Base-by-base conservation (phyloP, 2,797 vertebrate genomes). In the Myotis myotis region DNA sequence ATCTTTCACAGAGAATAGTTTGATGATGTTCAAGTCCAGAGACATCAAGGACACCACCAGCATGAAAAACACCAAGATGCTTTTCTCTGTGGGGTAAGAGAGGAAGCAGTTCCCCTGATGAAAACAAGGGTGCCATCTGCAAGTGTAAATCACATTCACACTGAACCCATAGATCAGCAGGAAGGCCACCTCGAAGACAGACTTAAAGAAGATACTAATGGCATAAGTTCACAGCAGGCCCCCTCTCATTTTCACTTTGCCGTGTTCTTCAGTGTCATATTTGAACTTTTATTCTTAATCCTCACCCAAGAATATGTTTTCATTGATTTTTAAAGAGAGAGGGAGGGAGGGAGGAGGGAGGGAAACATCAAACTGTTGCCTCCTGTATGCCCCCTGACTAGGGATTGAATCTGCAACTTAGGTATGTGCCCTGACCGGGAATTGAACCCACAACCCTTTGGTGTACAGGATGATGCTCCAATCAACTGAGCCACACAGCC, bases 11-110 rank as follows among this genome's bases (percentile, higher is more conserved):
- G 98, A 99, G 98, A 99, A 99, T 30, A 99, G 98, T 98, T 99
- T 99, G 0, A 99, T 98, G 96, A 99, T 96, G n/a, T 99, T 99
- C 97, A 99, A 98, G 83, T 98, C 90, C 92, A 99, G 98, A 47
- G 99, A 99, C 25, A 99, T 98, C 93, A 99, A 98, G 1, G 99
- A 99, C 51, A 99, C 99, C 71, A 99, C 99, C 97, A 99, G 97
- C 99, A 99, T 99, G 98, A 99, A 99, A 96, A 99, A 98, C 96
- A 99, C 99, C 97, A 99, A 99, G 96, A 99, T 99, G 2, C 98
- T 99, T 98, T 99, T 99, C 97, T 99, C 99, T 0, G 99, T 99
- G 86, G 99, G 99, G 6, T 98, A 98, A 36, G 99, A 99, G 86
- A 99, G 97, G 98, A 99, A 99, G 90, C 99, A 99, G 98, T 99